These are phyloP conservation scores for Copidosoma floridanum DNA, from an alignment of 1,140 invertebrate species.

Conservation along the genomic window DNA sequence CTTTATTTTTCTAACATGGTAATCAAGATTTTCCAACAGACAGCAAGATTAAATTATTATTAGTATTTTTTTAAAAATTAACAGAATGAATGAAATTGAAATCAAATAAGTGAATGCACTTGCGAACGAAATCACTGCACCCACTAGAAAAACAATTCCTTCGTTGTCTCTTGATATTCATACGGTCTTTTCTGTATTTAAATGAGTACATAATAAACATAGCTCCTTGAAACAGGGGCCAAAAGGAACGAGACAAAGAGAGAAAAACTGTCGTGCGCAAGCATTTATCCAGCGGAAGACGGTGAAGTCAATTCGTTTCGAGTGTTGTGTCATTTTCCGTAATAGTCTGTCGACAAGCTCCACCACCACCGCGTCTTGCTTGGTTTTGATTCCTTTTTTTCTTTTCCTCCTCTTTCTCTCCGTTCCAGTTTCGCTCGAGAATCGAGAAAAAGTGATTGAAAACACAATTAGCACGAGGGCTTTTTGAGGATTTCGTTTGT, in stretches of 20 bases:
- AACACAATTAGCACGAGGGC: not conserved
- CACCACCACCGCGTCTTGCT: not conserved
- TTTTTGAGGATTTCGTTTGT: slow-evolving; percentile 8
- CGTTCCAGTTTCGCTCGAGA: no score
- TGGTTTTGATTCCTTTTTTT: not conserved
- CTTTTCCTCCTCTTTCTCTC: not conserved
- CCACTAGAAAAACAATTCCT: no score
- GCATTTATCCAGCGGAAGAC: not conserved
- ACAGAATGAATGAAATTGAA: no score
- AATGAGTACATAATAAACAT: not conserved
- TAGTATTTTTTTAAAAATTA: no score
- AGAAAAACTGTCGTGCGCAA: not conserved
- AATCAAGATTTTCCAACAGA: no score
- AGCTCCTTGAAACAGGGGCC: not conserved
- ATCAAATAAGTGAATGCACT: no score
- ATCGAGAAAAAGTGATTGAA: not conserved
- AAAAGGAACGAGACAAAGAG: not conserved
- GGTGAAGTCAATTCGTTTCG: slow-evolving; percentile 11
- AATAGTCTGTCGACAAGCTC: not conserved
- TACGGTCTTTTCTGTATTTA: no score
- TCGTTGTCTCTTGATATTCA: no score
- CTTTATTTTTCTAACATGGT: no score
- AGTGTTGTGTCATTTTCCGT: slow-evolving; percentile 19
- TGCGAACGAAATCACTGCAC: no score
- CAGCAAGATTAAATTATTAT: no score